Conservation (phyloP, 2,797 vertebrate genomes). For the Denticeps clupeoides region DNA sequence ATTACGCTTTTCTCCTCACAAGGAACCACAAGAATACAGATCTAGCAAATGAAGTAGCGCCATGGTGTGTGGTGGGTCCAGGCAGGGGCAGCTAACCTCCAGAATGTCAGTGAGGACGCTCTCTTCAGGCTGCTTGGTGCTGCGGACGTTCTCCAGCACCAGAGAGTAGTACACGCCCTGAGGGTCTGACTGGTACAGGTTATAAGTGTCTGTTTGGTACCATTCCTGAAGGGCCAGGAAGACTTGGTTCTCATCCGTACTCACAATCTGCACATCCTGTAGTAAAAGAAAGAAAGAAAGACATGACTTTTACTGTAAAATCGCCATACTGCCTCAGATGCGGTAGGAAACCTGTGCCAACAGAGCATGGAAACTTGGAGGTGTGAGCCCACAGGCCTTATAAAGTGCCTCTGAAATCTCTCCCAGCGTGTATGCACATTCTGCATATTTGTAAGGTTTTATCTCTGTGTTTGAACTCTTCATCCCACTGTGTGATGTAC, state of each 20-base stretch:
- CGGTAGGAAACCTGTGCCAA: neutral
- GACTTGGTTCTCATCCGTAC: conserved; percentile 88
- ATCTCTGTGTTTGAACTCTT: too few species aligned
- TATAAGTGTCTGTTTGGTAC: conserved; percentile 90
- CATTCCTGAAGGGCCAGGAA: conserved; percentile 92
- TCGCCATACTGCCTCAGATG: too few species aligned
- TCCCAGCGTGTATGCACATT: too few species aligned
- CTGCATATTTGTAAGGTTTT: too few species aligned
- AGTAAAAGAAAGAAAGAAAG: conserved; percentile 4
- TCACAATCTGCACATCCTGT: conserved; percentile 89
- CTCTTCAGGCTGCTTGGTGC: conserved; percentile 85
- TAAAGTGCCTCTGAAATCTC: too few species aligned
- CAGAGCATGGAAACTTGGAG: neutral
- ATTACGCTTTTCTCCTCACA: too few species aligned
- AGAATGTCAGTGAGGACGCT: conserved; percentile 83
- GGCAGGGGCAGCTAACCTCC: conserved; percentile 62
- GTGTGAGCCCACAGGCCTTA: too few species aligned
- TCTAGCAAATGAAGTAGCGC: neutral
- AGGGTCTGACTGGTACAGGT: conserved; percentile 86
- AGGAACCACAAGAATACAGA: too few species aligned
- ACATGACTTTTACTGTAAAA: too few species aligned
- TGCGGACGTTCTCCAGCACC: conserved; percentile 79
- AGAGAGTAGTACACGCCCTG: conserved; percentile 79
- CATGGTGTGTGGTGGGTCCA: neutral
- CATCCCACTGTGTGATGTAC: too few species aligned